Evolutionary conservation across 2,888 invertebrate species (phyloP).

Genomic region (Pemphredon lugubris): DNA sequence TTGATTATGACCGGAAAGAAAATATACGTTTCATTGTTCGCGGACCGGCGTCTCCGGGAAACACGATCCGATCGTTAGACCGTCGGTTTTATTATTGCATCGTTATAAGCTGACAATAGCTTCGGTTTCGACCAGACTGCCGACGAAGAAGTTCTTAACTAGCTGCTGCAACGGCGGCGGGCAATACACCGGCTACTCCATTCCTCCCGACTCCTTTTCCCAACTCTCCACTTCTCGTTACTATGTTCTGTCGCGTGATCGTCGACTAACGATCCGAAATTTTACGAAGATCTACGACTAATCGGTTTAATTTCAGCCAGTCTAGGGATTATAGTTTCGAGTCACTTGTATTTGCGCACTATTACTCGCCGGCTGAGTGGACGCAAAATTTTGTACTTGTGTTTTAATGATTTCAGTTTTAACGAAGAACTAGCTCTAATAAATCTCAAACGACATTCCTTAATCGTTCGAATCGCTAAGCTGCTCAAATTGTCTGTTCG

Average conservation of each 20-base stretch:
- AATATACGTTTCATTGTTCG: conserved; percentile 65
- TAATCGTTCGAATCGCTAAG: no score
- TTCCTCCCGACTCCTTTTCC: conserved; percentile 6
- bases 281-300: not conserved
- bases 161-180: conserved; percentile 42
- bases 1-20: conserved; percentile 66
- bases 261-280: conserved; percentile 18
- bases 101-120: conserved; percentile 67
- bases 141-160: conserved; percentile 64
- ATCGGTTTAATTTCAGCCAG: no score
- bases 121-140: conserved; percentile 56
- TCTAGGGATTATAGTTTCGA: no score
- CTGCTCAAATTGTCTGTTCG: no score
- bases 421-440: no score
- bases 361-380: no score
- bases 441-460: no score
- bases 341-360: no score
- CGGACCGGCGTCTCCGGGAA: conserved; percentile 62
- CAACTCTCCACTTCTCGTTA: conserved; percentile 14
- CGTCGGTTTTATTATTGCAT: conserved; percentile 64
- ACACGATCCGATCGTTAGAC: conserved; percentile 66
- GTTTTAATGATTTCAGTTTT: no score
- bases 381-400: no score
- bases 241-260: conserved; percentile 11
- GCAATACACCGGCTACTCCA: conserved; percentile 12